These are phyloP conservation scores for Galendromus occidentalis DNA, from an alignment of 1,140 invertebrate species.

Conservation along the genomic window DNA sequence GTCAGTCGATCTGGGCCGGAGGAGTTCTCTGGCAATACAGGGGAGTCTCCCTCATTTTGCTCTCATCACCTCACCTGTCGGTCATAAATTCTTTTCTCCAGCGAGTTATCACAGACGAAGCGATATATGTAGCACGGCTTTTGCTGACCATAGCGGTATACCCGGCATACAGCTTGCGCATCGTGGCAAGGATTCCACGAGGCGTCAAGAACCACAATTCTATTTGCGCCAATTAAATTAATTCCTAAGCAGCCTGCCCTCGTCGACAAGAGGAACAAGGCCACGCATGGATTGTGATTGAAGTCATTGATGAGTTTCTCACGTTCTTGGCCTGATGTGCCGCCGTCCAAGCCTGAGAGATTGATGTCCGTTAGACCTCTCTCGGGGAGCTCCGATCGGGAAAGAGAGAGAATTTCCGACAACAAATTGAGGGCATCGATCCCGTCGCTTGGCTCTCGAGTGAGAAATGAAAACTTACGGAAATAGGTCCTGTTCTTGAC, in stretches of 20 bases:
- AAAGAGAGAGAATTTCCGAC: no score
- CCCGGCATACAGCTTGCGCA: slow-evolving; percentile 89
- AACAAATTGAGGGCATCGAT: no score
- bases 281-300: slow-evolving; percentile 68
- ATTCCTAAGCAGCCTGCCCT: slow-evolving; percentile 90
- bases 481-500: slow-evolving; percentile 69
- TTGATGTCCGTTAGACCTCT: no score
- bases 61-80: slow-evolving; percentile 38
- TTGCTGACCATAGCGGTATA: slow-evolving; percentile 86
- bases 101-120: slow-evolving; percentile 82
- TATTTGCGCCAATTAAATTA: slow-evolving; percentile 80
- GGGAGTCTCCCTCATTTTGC: no score
- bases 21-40: no score
- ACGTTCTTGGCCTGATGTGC: slow-evolving; percentile 73
- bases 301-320: slow-evolving; percentile 94
- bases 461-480: slow-evolving; percentile 40
- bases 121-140: slow-evolving; percentile 90
- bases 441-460: no score
- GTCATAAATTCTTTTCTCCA: slow-evolving; percentile 96
- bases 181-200: slow-evolving; percentile 99
- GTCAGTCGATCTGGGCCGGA: no score
- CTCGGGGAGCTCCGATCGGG: no score
- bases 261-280: slow-evolving; percentile 88
- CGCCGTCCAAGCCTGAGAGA: slow-evolving; percentile 63
- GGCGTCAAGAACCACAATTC: slow-evolving; percentile 92